These are phyloP conservation scores for Sinhomidia bicolor DNA, from an alignment of 2,888 invertebrate genomes.

Conservation along the genomic window DNA sequence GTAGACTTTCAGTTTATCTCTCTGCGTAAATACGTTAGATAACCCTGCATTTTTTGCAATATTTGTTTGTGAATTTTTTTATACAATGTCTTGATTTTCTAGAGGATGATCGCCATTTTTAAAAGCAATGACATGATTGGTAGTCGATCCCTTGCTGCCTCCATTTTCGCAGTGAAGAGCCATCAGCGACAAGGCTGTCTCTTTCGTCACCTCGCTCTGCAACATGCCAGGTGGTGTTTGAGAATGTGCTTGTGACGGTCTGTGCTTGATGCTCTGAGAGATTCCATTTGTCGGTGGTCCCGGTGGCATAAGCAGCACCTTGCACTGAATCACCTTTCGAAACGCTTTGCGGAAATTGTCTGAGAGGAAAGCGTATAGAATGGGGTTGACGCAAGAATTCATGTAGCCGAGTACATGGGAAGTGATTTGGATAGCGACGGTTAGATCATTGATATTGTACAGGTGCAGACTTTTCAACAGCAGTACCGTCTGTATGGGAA, in stretches of 20 bases:
- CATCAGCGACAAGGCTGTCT: slow-evolving; percentile 75
- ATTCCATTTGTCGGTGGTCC: slow-evolving; percentile 39
- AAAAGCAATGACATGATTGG: slow-evolving; percentile 63
- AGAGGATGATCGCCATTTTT: slow-evolving; percentile 58
- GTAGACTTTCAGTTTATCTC: too few relatives aligned
- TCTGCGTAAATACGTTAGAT: too few relatives aligned
- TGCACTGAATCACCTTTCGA: slow-evolving; percentile 84
- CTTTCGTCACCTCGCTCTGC: slow-evolving; percentile 67
- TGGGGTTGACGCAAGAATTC: slow-evolving; percentile 95
- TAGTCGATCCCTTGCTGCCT: slow-evolving; percentile 53
- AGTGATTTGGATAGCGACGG: slow-evolving; percentile 89
- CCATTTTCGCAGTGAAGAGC: slow-evolving; percentile 77
- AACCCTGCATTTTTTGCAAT: too few relatives aligned
- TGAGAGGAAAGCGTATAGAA: slow-evolving; percentile 96
- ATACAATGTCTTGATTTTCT: slow-evolving; percentile 57
- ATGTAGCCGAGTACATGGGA: slow-evolving; percentile 93
- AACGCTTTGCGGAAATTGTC: slow-evolving; percentile 97
- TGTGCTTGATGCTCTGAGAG: slow-evolving; percentile 50
- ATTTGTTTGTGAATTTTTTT: too few relatives aligned
- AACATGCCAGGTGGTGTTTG: slow-evolving; percentile 16
- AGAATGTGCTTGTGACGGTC: slow-evolving; percentile 48
- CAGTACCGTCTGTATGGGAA: slow-evolving; percentile 92
- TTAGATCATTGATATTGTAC: slow-evolving; percentile 87
- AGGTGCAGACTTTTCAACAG: slow-evolving; percentile 88
- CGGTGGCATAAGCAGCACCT: slow-evolving; percentile 9